Evolutionary conservation across 2,888 invertebrate species (phyloP), one percentile per base, ranked within the genome.

Genomic region (Galeopsomyia nigrocyanea): DNA sequence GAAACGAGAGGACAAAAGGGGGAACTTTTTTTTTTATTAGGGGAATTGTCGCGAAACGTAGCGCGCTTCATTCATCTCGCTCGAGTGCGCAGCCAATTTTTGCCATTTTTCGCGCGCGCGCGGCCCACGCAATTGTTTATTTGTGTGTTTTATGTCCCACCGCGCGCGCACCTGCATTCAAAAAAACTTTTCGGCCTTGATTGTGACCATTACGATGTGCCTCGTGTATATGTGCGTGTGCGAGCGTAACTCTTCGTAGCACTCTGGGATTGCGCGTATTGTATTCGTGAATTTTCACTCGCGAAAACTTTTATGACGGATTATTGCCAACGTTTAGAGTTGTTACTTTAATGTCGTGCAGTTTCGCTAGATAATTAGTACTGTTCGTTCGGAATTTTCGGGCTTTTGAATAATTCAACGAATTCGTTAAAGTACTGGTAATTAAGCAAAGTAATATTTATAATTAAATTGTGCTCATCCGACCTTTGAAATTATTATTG

Each of bases 1-100:
- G 31, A 17, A n/a, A n/a, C 22, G 26, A 39, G 51, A 19, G 63
- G 53, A 67, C 67, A 60, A 67, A 67, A 58, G 19, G 39, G 66
- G 19, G 39, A 39, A 26, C 26, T 26, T 26, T 39, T 67, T 49
- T 67, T 50, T 50, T 31, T 58, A 58, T 67, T 67, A 67, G 46
- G 50, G 51, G 51, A 60, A 51, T 39, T 51, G 60, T 53, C 51
- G 22, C 22, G 50, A 63, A n/a, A 63, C 53, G 51, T 3, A 39
- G 39, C 39, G 19, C 17, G 39, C 51, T 53, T 5, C 49, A 53
- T 46, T 21, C 21, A 60, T 66, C 26, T 51, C 19, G 16, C 13
- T 26, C n/a, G 21, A 57, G 14, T 17, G 46, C 9, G 14, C 19
- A 31, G 21, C 16, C 39, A 50, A 51, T 57, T 57, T 49, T 57